Conservation (phyloP, 2,797 vertebrate species). For the Tragopan temminckii region DNA sequence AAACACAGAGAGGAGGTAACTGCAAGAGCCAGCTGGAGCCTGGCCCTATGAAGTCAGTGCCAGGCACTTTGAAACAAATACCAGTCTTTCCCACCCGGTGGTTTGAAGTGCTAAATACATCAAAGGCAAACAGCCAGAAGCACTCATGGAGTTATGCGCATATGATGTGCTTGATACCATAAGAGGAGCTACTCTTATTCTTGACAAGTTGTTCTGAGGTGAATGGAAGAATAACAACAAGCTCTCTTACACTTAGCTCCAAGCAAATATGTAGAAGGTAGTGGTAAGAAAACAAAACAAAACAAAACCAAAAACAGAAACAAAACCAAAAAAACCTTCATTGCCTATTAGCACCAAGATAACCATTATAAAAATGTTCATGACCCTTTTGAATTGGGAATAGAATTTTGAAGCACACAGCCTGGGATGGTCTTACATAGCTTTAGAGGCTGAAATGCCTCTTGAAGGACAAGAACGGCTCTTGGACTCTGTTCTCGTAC, state of each 20-base stretch:
- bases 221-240: background rate
- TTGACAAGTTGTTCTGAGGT: background rate
- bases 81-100: background rate
- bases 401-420: background rate
- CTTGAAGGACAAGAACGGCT: background rate
- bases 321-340: background rate
- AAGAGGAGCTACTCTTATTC: background rate
- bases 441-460: background rate
- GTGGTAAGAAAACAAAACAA: background rate
- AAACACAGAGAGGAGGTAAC: background rate
- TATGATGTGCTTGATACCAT: background rate
- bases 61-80: constrained; percentile 30
- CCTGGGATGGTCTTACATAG: background rate
- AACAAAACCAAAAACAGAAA: no score
- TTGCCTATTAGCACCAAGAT: background rate
- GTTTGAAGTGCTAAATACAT: background rate
- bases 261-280: background rate
- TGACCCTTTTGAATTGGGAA: background rate
- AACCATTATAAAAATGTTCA: background rate
- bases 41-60: background rate
- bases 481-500: background rate
- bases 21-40: constrained; percentile 41
- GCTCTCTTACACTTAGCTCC: background rate
- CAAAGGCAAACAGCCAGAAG: constrained; percentile 10
- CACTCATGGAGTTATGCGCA: background rate